phyloP scores from a whole-genome alignment of 2,113 vertebrate genomes.

The Cheilinus undulatus region DNA sequence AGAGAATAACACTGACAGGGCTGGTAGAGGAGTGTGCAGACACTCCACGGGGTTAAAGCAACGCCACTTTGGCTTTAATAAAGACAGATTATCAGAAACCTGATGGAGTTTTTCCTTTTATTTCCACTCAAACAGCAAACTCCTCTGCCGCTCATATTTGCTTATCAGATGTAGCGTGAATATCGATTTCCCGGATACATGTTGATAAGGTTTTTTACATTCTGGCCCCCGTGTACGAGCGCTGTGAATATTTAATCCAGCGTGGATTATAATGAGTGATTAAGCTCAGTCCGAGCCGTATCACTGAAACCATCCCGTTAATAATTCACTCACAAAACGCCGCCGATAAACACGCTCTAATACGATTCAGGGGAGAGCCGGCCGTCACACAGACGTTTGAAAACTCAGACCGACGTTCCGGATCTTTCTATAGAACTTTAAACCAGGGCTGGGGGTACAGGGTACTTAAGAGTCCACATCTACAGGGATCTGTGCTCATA shows the following conservation, averaged over 20 bases:
- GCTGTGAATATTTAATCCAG: conserved; percentile 69
- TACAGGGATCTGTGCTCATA: too few species aligned
- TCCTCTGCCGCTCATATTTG: conserved; percentile 42
- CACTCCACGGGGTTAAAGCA: too few species aligned
- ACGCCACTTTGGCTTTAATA: too few species aligned
- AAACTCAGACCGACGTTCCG: too few species aligned
- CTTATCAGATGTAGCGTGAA: conserved; percentile 73
- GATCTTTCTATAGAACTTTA: too few species aligned
- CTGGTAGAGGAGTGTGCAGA: too few species aligned
- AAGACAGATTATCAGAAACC: conserved; percentile 21
- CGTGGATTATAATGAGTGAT: conserved; percentile 76
- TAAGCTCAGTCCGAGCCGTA: conserved; percentile 56
- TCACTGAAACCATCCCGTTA: conserved; percentile 48
- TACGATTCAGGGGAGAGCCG: not conserved
- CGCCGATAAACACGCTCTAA: not conserved
- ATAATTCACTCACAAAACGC: conserved; percentile 50
- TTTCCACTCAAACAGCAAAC: conserved; percentile 15
- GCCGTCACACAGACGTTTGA: not conserved
- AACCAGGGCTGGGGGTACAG: too few species aligned
- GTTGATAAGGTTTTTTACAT: conserved; percentile 65
- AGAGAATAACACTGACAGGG: conserved; percentile 34
- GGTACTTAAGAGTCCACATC: too few species aligned
- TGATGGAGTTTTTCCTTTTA: conserved; percentile 9
- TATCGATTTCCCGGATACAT: conserved; percentile 70
- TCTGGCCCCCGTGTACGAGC: conserved; percentile 25